Evolutionary conservation across 2,113 vertebrate species (phyloP).

Genomic region (Kobus ellipsiprymnus): DNA sequence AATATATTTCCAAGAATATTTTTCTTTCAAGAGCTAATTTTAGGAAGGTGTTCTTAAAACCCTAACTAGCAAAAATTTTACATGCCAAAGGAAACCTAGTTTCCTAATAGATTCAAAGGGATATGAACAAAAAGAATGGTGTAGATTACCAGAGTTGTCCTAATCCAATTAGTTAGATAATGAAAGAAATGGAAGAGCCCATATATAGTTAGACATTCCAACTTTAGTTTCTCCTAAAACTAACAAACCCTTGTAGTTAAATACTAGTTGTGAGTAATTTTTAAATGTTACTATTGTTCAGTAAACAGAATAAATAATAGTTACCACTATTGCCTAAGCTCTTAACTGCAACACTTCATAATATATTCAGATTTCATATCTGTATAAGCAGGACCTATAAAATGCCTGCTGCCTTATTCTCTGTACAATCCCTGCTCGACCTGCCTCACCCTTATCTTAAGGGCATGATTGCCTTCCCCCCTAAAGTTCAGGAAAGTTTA

Average conservation of each 20-base stretch:
- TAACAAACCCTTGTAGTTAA: background rate
- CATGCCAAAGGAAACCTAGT: background rate
- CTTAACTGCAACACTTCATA: background rate
- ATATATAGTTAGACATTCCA: background rate
- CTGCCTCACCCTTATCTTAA: background rate
- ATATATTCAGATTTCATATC: background rate
- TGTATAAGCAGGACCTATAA: background rate
- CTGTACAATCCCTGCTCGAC: background rate
- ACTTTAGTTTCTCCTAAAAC: background rate
- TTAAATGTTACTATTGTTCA: background rate
- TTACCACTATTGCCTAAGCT: background rate
- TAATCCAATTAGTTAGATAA: background rate
- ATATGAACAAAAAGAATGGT: background rate
- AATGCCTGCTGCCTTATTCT: background rate
- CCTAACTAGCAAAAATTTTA: background rate
- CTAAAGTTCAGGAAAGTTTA: background rate
- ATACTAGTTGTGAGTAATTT: background rate
- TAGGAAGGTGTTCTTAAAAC: background rate
- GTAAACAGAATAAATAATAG: background rate
- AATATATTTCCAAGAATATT: background rate
- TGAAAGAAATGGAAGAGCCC: background rate
- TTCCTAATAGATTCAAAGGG: background rate
- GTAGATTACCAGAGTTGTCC: background rate
- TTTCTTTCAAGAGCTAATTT: conserved; percentile 26
- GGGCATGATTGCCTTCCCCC: background rate